Base-by-base conservation (phyloP, 1,140 invertebrate genomes). In the Sarcophaga bullata region DNA sequence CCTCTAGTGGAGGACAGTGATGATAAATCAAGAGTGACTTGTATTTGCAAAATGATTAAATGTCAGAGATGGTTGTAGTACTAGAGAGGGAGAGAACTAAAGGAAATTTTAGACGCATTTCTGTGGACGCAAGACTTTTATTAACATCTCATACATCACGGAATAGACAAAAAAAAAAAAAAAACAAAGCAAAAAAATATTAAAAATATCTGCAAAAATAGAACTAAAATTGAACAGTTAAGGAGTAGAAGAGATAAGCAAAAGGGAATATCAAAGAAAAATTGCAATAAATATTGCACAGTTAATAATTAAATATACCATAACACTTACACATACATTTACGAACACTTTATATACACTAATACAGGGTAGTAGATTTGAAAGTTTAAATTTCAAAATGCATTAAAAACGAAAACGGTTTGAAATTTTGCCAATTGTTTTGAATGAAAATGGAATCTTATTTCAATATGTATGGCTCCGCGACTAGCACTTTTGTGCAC, bases 221-320 rank as follows among this genome's bases (percentile, higher is more conserved):
- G 10, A 10, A 3, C 5, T 10, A 78, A 50, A 17, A 49, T 47
- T 25, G 6, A 9, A 68, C 9, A 68, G 19, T 19, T 19, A 25
- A 68, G 10, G 15, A 58, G 15, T 13, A 76, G n/a, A 10, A 72
- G 68, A n/a, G 9, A 48, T 46, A 48, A 48, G 8, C 15, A 8
- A 9, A 73, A 58, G 11, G 11, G 13, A 58, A 13, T 58, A 37
- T 37, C 4, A 37, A 37, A 37, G 25, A 37, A 37, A 19, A 78
- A 52, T 3, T 78, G 48, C 19, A 78, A 78, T 78, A 78, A 78
- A 78, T 78, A 78, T 78, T 78, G 75, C 48, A 78, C 48, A 78
- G 75, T 78, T 78, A 78, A 78, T 78, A 78, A 78, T 78, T 78
- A 78, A 78, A 72, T 52, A 78, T 15, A 25, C 73, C 49, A 46